Percentiles rank a stretch among this genome's conserved stretches.
phyloP scores from a whole-genome alignment of 2,797 vertebrate species.

The Sternarchorhynchus goeldii region DNA sequence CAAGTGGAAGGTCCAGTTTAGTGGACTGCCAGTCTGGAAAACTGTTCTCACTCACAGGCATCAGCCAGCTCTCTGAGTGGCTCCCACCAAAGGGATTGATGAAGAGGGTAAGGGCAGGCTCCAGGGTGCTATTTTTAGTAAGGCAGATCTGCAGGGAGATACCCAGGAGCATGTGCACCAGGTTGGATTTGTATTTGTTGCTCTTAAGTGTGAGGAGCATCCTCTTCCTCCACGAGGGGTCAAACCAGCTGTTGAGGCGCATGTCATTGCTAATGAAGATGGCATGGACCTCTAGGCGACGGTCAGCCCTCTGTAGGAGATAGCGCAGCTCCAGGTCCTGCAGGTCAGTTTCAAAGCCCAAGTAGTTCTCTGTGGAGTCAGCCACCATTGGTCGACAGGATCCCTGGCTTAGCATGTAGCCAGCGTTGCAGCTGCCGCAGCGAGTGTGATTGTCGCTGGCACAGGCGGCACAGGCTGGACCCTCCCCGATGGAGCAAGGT shows the following conservation, averaged over 20 bases:
- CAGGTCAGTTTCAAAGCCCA: conserved; percentile 94
- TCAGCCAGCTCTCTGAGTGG: conserved; percentile 98
- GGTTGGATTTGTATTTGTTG: conserved; percentile 97
- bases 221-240: conserved; percentile 94
- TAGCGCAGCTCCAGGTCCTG: conserved; percentile 94
- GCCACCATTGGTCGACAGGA: conserved; percentile 90
- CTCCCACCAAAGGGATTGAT: conserved; percentile 96
- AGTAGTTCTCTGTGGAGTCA: conserved; percentile 93
- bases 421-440: conserved; percentile 88
- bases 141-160: conserved; percentile 95
- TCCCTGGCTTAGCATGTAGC: conserved; percentile 88
- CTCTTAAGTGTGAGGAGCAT: conserved; percentile 97
- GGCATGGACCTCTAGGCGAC: conserved; percentile 91
- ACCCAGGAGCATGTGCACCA: conserved; percentile 95
- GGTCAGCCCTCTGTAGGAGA: conserved; percentile 88
- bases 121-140: conserved; percentile 97
- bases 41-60: conserved; percentile 87
- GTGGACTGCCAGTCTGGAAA: conserved; percentile 95
- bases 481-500: conserved; percentile 86
- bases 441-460: conserved; percentile 91
- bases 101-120: conserved; percentile 91
- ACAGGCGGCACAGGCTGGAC: conserved; percentile 79
- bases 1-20: conserved; percentile 91
- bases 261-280: conserved; percentile 99
- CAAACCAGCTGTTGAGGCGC: conserved; percentile 98